Evolutionary conservation across 92 coral and sea anemone genomes (phyloP), one percentile per base, ranked within the genome.

Genomic region (Epizoanthus stellaris): DNA sequence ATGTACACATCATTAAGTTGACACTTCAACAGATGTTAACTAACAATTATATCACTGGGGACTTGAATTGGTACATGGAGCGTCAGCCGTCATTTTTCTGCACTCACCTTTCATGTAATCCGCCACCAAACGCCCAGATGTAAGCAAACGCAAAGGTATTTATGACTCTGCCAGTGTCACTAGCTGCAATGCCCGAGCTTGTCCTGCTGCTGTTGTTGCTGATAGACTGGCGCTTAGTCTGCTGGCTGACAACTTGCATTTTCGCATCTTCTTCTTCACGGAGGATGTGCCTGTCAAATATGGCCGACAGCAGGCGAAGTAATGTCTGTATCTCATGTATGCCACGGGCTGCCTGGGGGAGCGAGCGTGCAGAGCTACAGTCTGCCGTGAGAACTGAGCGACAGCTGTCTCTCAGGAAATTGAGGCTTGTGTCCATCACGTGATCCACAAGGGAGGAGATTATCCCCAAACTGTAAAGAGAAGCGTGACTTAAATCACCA

Each of bases 91-190:
- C 17, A 36, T 20, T 9, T 12, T 20, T 11, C 53, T 1, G 56
- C 56, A 25, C 52, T 49, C 76, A 95, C 99, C 97, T 97, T 68
- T 97, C 95, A 73, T 95, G 98, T 49, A 97, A 59, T 74, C 92
- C 98, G 68, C 99, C 99, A 19, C 99, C 99, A 87, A 97, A 95
- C 16, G 99, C 94, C 99, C 99, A 97, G 81, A 95, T 91, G 75
- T 93, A 97, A 17, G 99, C 95, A 80, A 95, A 97, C 14, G 97
- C 98, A 70, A 97, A 95, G 3, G 95, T 92, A 17, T 89, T 86
- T 80, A 95, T 88, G 64, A 97, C 97, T 67, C 85, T 94, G 56
- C 86, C 92, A 1, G 95, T 91, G 89, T 97, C 99, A 85, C 95
- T 93, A 19, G 99, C 96, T 0, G 95, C 79, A 53, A 97, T 91